phyloP scores from a whole-genome alignment of 30 jellyfish, hydroid and myxozoan genomes.

The Aurelia aurita complex sp. Pacific region DNA sequence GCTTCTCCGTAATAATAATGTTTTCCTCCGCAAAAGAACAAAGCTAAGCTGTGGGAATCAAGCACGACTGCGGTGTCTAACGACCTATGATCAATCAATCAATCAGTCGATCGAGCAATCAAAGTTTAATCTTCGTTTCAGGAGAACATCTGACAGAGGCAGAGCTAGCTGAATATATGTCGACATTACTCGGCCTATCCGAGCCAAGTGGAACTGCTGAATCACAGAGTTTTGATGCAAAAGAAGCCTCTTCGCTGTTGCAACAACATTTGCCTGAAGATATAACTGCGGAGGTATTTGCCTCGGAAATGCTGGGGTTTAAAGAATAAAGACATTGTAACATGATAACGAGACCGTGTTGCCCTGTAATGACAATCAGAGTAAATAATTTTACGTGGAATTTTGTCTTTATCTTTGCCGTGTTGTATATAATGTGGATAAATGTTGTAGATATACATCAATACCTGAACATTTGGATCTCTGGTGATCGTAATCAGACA shows the following conservation, averaged over 20 bases:
- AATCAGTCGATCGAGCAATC: neutral
- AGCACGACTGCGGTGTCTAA: too few species aligned
- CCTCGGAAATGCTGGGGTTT: slow-evolving; percentile 63
- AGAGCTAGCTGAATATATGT: slow-evolving; percentile 76
- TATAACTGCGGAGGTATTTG: slow-evolving; percentile 58
- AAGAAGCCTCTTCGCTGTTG: slow-evolving; percentile 48
- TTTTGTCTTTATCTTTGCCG: too few species aligned
- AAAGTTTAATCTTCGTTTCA: neutral
- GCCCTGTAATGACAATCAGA: too few species aligned
- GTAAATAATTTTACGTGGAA: slow-evolving; percentile 3
- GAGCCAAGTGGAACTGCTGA: slow-evolving; percentile 50
- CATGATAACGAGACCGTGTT: neutral
- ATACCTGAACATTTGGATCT: too few species aligned
- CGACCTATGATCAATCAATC: too few species aligned
- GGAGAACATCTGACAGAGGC: slow-evolving; percentile 87
- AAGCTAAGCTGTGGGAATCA: neutral
- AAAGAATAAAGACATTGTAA: neutral
- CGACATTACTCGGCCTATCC: slow-evolving; percentile 51
- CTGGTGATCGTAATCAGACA: too few species aligned
- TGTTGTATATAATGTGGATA: too few species aligned
- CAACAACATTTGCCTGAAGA: slow-evolving; percentile 61
- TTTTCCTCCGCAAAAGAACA: too few species aligned
- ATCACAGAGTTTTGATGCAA: slow-evolving; percentile 36
- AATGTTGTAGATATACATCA: too few species aligned
- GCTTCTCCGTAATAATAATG: too few species aligned